A percentile compares a stretch with the other conserved stretches of the same genome.
Evolutionary conservation across 2,888 invertebrate species (phyloP).

Genomic region (Lithophane semibrunnea): DNA sequence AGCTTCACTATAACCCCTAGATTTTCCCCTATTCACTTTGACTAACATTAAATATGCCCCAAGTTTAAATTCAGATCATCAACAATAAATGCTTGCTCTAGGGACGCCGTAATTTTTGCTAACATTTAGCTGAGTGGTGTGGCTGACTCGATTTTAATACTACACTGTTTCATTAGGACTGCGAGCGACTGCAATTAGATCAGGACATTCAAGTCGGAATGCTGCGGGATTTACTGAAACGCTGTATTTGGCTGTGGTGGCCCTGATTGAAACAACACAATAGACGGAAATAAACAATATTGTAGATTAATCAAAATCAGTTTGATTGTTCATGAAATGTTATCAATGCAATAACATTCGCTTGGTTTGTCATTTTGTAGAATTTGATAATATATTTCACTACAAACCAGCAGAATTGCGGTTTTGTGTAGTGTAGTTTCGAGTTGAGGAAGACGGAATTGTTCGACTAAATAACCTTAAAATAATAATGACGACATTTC

Average conservation of each 20-base stretch:
- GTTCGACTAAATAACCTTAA: background rate
- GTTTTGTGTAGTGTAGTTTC: background rate
- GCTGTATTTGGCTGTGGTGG: slow-evolving; percentile 17
- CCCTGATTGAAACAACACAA: background rate
- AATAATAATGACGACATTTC: background rate
- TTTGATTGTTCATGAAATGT: background rate
- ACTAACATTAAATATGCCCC: background rate
- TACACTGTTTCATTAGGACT: slow-evolving; percentile 67
- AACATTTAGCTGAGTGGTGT: slow-evolving; percentile 64
- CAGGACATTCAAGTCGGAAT: slow-evolving; percentile 28
- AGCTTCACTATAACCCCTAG: background rate
- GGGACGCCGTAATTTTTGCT: slow-evolving; percentile 66
- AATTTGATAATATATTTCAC: background rate
- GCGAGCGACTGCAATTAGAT: slow-evolving; percentile 65
- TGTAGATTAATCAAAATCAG: no score
- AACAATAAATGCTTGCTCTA: slow-evolving; percentile 13
- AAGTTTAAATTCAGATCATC: background rate
- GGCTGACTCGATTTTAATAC: slow-evolving; percentile 74
- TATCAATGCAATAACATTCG: background rate
- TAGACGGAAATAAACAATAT: background rate
- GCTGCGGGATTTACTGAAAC: slow-evolving; percentile 11
- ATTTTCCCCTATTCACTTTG: background rate
- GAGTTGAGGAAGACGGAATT: background rate
- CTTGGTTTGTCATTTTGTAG: background rate
- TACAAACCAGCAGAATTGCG: background rate